Percentiles rank a stretch among this genome's conserved stretches.
Evolutionary conservation across 2,113 vertebrate genomes (phyloP).

Genomic region (Madoqua kirkii): DNA sequence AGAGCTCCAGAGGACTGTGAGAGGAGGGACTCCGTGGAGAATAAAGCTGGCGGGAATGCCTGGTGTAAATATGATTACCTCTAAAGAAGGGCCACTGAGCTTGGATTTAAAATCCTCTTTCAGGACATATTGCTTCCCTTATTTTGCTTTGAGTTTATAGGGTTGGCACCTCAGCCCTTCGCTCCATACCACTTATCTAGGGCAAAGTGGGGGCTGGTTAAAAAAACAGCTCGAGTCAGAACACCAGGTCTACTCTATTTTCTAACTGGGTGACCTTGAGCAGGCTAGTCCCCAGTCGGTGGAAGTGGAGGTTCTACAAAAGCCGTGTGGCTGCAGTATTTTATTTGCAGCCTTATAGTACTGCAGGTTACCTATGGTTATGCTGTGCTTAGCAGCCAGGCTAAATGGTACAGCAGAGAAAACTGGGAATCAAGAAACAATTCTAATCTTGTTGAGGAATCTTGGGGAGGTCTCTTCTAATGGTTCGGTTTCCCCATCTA

Average conservation of each 20-base stretch:
- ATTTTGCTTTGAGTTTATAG: neutral
- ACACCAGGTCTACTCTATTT: neutral
- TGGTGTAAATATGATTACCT: neutral
- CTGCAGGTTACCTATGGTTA: neutral
- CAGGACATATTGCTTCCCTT: neutral
- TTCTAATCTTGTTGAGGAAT: too few species aligned
- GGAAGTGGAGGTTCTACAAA: neutral
- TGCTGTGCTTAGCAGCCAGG: neutral
- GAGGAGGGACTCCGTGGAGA: neutral
- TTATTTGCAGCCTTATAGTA: accelerated
- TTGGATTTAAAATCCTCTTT: neutral
- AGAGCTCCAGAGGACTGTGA: neutral
- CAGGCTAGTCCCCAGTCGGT: neutral
- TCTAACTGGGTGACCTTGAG: neutral
- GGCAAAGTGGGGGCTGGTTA: neutral
- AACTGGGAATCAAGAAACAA: neutral
- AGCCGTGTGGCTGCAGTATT: neutral
- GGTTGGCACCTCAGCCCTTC: neutral
- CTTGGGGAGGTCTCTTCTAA: neutral
- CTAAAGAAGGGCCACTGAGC: neutral
- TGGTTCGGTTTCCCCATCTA: too few species aligned
- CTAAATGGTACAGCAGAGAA: neutral
- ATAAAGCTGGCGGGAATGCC: neutral
- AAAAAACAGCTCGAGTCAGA: neutral
- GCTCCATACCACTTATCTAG: neutral